phyloP scores from a whole-genome alignment of 2,113 vertebrate species.

The Anhinga anhinga region DNA sequence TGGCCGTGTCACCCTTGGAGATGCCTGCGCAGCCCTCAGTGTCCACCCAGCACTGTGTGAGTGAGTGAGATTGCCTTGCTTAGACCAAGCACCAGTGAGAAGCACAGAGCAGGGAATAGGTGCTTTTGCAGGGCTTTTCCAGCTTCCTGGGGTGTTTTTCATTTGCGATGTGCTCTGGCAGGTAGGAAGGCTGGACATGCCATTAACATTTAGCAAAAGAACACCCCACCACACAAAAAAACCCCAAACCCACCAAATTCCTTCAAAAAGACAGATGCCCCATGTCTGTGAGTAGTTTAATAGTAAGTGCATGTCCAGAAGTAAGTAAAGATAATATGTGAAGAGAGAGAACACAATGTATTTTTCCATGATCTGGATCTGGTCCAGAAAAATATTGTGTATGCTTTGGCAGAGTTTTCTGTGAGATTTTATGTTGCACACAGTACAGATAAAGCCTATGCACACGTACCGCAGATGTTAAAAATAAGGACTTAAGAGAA shows the following conservation, averaged over 20 bases:
- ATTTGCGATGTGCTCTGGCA: neutral
- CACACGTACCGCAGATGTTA: fast-evolving
- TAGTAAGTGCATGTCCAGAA: neutral
- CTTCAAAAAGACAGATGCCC: neutral
- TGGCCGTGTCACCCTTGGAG: fast-evolving
- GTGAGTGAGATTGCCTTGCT: neutral
- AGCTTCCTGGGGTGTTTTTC: neutral
- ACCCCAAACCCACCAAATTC: neutral
- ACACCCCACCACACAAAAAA: fast-evolving
- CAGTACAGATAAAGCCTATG: neutral
- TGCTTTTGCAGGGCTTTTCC: neutral
- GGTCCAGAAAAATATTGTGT: neutral
- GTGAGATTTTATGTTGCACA: neutral
- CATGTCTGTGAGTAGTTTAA: neutral
- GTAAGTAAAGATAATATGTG: neutral
- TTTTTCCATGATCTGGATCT: neutral
- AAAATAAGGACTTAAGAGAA: neutral
- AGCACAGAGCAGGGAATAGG: neutral
- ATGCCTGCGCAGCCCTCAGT: neutral
- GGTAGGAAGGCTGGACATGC: neutral
- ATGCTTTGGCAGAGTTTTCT: neutral
- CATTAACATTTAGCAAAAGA: too few species aligned
- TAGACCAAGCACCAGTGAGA: too few species aligned
- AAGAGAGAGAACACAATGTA: neutral
- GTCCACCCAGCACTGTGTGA: neutral